These are phyloP conservation scores for Eclectus roratus DNA, from an alignment of 2,113 vertebrate species.

Conservation along the genomic window DNA sequence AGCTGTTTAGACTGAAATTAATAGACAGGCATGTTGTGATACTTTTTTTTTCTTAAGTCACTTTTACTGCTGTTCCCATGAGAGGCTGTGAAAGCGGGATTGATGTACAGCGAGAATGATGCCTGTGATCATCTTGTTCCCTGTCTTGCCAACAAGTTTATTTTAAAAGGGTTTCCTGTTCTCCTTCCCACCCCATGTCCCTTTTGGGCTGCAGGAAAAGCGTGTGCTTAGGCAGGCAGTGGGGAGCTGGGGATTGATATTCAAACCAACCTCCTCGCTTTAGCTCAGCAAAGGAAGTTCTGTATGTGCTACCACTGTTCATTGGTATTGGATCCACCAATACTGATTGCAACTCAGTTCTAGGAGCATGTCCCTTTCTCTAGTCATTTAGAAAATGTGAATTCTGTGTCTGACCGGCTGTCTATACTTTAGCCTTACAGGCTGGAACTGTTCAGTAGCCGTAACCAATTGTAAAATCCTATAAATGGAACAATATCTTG, in stretches of 20 bases:
- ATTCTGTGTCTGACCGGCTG: not conserved
- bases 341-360: not conserved
- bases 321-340: accelerated
- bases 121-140: not conserved
- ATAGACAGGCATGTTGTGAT: not conserved
- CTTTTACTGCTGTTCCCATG: not conserved
- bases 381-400: not conserved
- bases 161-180: not conserved
- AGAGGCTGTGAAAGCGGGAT: not conserved
- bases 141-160: not conserved
- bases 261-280: not conserved
- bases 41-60: not conserved
- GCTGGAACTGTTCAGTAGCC: not conserved
- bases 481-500: not conserved
- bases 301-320: accelerated
- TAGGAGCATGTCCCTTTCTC: too few relatives aligned
- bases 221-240: accelerated
- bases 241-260: not conserved
- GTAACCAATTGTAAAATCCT: not conserved
- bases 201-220: not conserved
- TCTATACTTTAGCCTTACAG: not conserved
- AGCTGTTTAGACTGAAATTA: not conserved
- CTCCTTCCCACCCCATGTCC: not conserved
- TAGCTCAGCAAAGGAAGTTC: not conserved
- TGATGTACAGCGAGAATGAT: not conserved